phyloP scores from a whole-genome alignment of 2,113 vertebrate species.

The Halichoeres trimaculatus region DNA sequence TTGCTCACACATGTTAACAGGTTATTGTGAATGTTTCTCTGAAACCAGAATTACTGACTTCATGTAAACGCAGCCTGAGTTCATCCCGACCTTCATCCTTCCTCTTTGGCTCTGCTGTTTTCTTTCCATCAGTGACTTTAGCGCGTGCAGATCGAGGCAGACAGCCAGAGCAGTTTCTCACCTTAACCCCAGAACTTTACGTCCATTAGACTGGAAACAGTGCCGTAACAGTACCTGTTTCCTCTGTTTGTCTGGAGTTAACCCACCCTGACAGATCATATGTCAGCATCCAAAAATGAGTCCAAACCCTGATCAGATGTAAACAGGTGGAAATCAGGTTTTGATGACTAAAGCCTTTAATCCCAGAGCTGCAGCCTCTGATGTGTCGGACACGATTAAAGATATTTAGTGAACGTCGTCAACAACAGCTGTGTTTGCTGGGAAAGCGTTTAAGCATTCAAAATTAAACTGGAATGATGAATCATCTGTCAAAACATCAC shows the following conservation, averaged over 20 bases:
- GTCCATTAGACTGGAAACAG: too few relatives aligned
- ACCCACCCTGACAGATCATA: background rate
- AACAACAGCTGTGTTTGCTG: background rate
- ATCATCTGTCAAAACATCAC: background rate
- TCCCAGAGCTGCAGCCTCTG: background rate
- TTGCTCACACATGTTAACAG: too few relatives aligned
- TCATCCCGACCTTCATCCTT: too few relatives aligned
- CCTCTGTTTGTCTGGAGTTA: background rate
- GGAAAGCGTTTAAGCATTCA: background rate
- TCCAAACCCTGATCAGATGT: background rate
- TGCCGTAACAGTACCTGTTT: too few relatives aligned
- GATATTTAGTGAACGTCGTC: background rate
- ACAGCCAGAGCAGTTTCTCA: too few relatives aligned
- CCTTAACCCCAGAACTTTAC: too few relatives aligned
- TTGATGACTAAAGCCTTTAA: background rate
- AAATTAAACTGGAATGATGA: background rate
- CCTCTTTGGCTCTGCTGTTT: too few relatives aligned
- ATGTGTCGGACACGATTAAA: background rate
- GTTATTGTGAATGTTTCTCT: too few relatives aligned
- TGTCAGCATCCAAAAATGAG: background rate
- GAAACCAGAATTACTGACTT: too few relatives aligned
- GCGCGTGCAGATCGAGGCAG: too few relatives aligned
- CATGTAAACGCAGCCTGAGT: too few relatives aligned
- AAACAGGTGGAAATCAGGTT: background rate
- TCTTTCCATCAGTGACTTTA: too few relatives aligned